Evolutionary conservation across 2,797 vertebrate species (phyloP).

Genomic region (Euphonia xanthogaster): DNA sequence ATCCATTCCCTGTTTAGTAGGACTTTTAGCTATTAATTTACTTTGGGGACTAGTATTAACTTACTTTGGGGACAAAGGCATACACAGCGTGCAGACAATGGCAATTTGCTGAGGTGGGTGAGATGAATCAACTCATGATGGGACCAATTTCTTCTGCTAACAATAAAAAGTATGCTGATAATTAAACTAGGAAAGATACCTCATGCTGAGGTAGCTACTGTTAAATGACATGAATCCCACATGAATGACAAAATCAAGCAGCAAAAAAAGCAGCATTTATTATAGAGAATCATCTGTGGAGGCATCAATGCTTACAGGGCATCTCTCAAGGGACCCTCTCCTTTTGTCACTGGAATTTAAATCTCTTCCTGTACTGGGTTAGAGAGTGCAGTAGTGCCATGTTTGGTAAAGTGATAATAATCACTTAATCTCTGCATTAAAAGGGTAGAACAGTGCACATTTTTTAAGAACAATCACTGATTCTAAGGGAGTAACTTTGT

Average conservation of each 20-base stretch:
- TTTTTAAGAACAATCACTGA: not conserved
- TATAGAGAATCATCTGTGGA: not conserved
- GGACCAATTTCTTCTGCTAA: not conserved
- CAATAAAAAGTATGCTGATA: not conserved
- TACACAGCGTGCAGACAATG: not conserved
- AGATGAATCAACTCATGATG: conserved; percentile 4
- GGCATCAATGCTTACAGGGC: not conserved
- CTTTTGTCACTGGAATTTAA: not conserved
- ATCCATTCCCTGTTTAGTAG: not conserved
- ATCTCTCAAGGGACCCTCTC: not conserved
- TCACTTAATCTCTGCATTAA: not conserved
- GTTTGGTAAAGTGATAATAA: not conserved
- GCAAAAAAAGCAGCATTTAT: not conserved
- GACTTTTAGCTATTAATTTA: not conserved
- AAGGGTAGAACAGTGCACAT: not conserved
- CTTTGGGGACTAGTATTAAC: not conserved
- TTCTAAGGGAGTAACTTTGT: not conserved
- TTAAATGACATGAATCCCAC: conserved; percentile 3
- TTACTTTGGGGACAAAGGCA: not conserved
- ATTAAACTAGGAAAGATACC: not conserved
- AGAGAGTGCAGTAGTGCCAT: not conserved
- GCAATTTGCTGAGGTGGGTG: not conserved
- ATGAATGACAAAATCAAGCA: not conserved
- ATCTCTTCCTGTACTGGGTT: not conserved
- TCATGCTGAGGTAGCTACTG: not conserved